Evolutionary conservation across 2,888 invertebrate genomes (phyloP).

Genomic region (Philereme transversata): DNA sequence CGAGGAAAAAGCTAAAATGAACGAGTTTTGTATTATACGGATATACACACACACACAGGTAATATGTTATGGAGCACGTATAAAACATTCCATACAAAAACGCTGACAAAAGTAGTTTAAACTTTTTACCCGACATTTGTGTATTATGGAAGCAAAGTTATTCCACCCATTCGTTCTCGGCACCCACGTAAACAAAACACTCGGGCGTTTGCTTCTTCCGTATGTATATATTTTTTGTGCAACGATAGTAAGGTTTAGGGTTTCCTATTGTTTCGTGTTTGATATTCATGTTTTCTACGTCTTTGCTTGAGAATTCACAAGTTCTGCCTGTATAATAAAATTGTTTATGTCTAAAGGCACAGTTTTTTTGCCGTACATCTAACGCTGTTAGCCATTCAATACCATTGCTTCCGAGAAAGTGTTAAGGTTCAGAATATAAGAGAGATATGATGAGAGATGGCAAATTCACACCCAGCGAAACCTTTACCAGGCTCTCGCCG

Average conservation of each 20-base stretch:
- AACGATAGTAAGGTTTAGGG: constrained; percentile 32
- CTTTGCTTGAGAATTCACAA: constrained; percentile 37
- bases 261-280: constrained; percentile 36
- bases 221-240: constrained; percentile 36
- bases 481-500: constrained; percentile 43
- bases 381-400: neutral
- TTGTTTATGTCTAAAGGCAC: constrained; percentile 42
- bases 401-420: constrained; percentile 10
- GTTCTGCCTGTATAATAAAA: constrained; percentile 53
- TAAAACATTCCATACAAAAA: constrained; percentile 26
- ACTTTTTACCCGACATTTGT: constrained; percentile 38
- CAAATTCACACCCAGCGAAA: constrained; percentile 29
- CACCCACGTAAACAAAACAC: constrained; percentile 40
- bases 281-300: constrained; percentile 40
- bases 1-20: too few relatives aligned
- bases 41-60: too few relatives aligned
- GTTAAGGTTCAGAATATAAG: constrained; percentile 12
- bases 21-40: too few relatives aligned
- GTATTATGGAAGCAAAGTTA: constrained; percentile 40
- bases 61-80: constrained; percentile 4
- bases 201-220: constrained; percentile 33
- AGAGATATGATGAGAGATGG: constrained; percentile 1
- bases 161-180: constrained; percentile 36
- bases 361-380: constrained; percentile 10
- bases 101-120: constrained; percentile 29